A percentile compares a stretch with the other conserved stretches of the same genome.
Evolutionary conservation across 2,888 invertebrate species (phyloP).

Genomic region (Phengaris alcon): DNA sequence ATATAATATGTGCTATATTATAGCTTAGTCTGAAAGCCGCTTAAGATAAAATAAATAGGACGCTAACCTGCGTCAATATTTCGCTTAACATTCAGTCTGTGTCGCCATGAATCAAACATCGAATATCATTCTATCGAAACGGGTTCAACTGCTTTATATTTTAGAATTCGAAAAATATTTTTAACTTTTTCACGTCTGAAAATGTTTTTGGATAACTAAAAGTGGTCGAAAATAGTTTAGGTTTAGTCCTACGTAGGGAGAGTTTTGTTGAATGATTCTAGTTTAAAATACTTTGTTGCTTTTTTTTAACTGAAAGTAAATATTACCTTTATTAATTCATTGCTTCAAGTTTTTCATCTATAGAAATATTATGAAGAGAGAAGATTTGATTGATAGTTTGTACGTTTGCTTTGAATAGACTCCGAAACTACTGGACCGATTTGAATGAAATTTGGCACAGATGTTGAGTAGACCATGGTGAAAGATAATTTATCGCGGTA

Average conservation of each 20-base stretch:
- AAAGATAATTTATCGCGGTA: no score
- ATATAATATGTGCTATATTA: no score
- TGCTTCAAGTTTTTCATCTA: no score
- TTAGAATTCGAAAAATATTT: not conserved
- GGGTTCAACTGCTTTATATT: not conserved
- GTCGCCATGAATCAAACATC: constrained; percentile 12
- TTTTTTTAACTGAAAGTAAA: not conserved
- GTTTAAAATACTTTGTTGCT: not conserved
- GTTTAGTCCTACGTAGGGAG: not conserved
- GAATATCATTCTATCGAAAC: not conserved
- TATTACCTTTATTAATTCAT: no score
- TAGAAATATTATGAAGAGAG: no score
- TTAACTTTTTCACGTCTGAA: not conserved
- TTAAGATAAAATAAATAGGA: not conserved
- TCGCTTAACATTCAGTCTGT: not conserved
- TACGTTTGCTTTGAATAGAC: no score
- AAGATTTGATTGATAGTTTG: no score
- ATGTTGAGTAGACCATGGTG: no score
- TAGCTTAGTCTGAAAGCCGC: no score
- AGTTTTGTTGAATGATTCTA: not conserved
- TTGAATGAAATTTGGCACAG: no score
- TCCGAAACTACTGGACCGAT: no score
- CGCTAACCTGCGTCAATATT: not conserved
- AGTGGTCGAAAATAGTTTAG: not conserved
- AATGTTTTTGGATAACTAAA: not conserved